Conservation (phyloP, 2,797 vertebrate species). For the Clangula hyemalis region DNA sequence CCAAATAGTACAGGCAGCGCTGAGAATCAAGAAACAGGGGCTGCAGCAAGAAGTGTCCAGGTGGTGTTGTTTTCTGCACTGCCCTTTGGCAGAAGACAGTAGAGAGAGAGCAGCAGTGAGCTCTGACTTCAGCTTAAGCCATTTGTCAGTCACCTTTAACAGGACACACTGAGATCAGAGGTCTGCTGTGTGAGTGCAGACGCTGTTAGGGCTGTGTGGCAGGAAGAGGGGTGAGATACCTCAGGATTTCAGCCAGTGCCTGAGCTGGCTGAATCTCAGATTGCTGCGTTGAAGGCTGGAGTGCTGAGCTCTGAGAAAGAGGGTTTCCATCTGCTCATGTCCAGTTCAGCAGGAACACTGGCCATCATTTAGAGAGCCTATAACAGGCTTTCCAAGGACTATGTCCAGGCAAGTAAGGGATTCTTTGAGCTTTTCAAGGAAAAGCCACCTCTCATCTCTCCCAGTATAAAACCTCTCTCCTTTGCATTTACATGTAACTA, state of each 20-base stretch:
- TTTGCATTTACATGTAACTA: background rate
- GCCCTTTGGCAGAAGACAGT: background rate
- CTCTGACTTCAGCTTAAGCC: background rate
- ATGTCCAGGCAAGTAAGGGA: background rate
- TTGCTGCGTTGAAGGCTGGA: background rate
- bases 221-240: background rate
- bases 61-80: background rate
- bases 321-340: background rate
- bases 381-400: background rate
- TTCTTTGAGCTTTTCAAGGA: background rate
- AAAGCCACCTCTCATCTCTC: background rate
- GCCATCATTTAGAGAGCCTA: background rate
- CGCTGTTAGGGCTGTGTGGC: background rate
- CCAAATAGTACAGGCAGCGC: background rate
- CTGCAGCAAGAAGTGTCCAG: background rate
- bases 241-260: background rate
- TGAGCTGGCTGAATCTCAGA: background rate
- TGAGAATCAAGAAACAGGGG: background rate
- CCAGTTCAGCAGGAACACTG: background rate
- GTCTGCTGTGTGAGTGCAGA: background rate
- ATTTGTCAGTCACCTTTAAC: background rate
- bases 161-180: background rate
- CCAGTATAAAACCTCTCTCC: background rate
- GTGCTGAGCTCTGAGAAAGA: background rate
- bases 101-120: background rate